Conservation (phyloP, 2,888 invertebrate genomes). For the Caenorhabditis drosophilae region DNA sequence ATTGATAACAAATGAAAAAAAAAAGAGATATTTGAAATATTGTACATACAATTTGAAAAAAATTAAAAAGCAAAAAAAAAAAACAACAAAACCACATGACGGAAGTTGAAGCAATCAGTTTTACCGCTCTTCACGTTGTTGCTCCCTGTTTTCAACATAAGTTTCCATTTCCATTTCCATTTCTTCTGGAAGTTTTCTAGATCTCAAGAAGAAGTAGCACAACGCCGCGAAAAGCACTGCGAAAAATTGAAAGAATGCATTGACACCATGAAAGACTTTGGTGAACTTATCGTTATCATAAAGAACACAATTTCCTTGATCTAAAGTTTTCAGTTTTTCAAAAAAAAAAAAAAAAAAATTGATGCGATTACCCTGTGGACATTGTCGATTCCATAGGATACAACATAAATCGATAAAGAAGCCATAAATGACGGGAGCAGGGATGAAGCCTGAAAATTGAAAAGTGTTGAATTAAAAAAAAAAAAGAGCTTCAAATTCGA, state of each 20-base stretch:
- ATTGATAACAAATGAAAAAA: conserved; percentile 1
- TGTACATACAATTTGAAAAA: neutral
- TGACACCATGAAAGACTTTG: conserved; percentile 51
- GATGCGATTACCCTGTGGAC: conserved; percentile 50
- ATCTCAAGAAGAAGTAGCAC: conserved; percentile 47
- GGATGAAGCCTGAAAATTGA: conserved; percentile 50
- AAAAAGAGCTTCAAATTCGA: neutral
- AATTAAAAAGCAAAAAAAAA: neutral
- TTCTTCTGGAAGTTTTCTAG: conserved; percentile 50
- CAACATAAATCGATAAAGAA: conserved; percentile 55
- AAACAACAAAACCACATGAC: too few species aligned
- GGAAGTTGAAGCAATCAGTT: too few species aligned
- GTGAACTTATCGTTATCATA: conserved; percentile 58
- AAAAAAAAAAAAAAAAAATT: neutral
- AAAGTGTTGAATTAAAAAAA: neutral
- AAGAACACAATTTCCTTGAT: conserved; percentile 57
- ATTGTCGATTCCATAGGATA: conserved; percentile 51
- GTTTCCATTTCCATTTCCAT: conserved; percentile 40
- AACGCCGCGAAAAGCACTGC: conserved; percentile 45
- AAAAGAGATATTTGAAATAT: too few species aligned
- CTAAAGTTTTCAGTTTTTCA: conserved; percentile 17
- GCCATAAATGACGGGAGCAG: conserved; percentile 61
- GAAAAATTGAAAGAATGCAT: conserved; percentile 47
- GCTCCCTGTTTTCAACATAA: conserved; percentile 26
- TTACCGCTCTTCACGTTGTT: conserved; percentile 20